Percentiles rank a stretch among this genome's conserved stretches.
These are phyloP conservation scores for Clunio marinus DNA, from an alignment of 2,888 invertebrate species.

Conservation along the genomic window DNA sequence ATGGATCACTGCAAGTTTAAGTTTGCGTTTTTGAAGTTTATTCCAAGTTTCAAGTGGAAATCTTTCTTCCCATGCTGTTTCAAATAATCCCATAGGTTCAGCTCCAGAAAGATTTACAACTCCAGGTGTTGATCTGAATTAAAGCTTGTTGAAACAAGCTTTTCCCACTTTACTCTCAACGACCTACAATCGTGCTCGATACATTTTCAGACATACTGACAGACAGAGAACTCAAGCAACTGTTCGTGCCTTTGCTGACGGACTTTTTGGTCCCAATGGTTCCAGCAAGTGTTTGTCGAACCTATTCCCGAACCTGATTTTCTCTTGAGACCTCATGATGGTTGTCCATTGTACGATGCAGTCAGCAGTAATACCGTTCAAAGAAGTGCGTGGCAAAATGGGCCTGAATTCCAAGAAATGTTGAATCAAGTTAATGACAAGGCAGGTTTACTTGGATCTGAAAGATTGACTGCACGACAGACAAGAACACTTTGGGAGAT, in stretches of 20 bases:
- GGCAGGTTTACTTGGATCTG: not conserved
- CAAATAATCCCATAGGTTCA: too few species aligned
- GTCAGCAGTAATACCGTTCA: not conserved
- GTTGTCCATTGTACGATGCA: not conserved
- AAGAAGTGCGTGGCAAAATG: not conserved
- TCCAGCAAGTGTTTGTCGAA: slow-evolving; percentile 47
- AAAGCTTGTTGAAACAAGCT: too few species aligned
- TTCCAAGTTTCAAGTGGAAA: too few species aligned
- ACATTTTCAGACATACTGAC: slow-evolving; percentile 62
- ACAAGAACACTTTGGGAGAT: slow-evolving; percentile 49
- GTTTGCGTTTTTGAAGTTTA: too few species aligned
- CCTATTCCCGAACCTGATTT: slow-evolving; percentile 51
- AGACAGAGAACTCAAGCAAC: slow-evolving; percentile 58
- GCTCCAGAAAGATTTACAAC: too few species aligned
- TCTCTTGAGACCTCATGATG: slow-evolving; percentile 39
- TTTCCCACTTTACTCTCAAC: slow-evolving; percentile 52
- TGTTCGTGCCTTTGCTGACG: slow-evolving; percentile 63
- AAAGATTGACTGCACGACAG: slow-evolving; percentile 17
- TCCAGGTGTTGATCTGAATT: too few species aligned
- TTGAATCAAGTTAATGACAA: slow-evolving; percentile 13
- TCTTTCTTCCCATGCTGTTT: too few species aligned
- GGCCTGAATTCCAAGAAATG: not conserved
- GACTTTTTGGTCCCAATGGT: slow-evolving; percentile 59
- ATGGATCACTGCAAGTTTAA: too few species aligned
- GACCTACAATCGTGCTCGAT: slow-evolving; percentile 35